A percentile compares a stretch with the other conserved stretches of the same genome.
Evolutionary conservation across 2,113 vertebrate genomes (phyloP).

Genomic region (Anolis carolinensis): DNA sequence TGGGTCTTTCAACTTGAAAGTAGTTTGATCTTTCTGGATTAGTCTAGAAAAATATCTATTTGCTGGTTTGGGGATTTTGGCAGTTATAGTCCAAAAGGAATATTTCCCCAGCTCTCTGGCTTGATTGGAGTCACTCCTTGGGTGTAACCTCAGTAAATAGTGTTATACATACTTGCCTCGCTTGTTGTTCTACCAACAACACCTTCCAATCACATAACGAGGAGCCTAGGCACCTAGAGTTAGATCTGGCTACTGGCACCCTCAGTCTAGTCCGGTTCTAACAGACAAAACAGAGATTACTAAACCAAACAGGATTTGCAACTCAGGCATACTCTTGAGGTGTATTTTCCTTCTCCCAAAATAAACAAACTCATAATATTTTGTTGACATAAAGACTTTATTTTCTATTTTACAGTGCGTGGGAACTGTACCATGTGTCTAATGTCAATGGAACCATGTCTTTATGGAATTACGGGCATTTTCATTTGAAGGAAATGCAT

Average conservation of each 20-base stretch:
- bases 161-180: neutral
- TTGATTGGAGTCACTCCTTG: too few species aligned
- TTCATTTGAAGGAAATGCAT: neutral
- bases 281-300: neutral
- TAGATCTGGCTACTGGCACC: neutral
- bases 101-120: too few species aligned
- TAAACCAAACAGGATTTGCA: neutral
- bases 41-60: neutral
- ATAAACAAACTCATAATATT: neutral
- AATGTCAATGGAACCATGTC: too few species aligned
- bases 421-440: neutral
- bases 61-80: neutral
- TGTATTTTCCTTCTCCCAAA: neutral
- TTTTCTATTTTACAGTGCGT: conserved; percentile 18
- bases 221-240: neutral
- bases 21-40: neutral
- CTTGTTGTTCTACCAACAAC: neutral
- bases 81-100: neutral
- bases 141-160: neutral
- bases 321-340: neutral
- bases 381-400: neutral
- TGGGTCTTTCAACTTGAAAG: neutral
- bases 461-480: neutral
- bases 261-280: too few species aligned
- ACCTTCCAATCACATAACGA: neutral